Conservation (phyloP, 2,888 invertebrate species). For the Lottia gigantea region DNA sequence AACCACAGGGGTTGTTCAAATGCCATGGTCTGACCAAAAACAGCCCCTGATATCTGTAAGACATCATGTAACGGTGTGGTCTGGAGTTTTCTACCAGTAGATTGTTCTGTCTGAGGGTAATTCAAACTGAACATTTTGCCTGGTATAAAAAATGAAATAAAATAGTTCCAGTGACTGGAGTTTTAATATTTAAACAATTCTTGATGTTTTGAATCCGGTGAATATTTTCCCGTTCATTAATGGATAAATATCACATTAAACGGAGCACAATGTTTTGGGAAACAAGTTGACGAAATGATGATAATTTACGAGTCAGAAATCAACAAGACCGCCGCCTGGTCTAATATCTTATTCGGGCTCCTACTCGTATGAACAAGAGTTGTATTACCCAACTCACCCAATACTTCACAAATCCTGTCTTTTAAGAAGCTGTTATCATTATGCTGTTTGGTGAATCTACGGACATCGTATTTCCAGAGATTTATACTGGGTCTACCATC, state of each 20-base stretch:
- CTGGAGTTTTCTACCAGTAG: slow-evolving; percentile 72
- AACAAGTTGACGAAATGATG: too few relatives aligned
- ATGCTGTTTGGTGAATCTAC: slow-evolving; percentile 80
- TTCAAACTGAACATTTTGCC: slow-evolving; percentile 43
- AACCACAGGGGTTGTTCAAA: slow-evolving; percentile 96
- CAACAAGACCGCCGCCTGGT: too few relatives aligned
- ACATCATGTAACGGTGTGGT: slow-evolving; percentile 96
- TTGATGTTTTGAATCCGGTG: too few relatives aligned
- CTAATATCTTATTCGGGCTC: too few relatives aligned
- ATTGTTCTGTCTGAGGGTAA: slow-evolving; percentile 51
- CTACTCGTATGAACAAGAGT: too few relatives aligned
- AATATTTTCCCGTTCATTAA: too few relatives aligned
- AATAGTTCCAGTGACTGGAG: too few relatives aligned
- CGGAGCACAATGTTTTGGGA: too few relatives aligned
- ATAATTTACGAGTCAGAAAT: too few relatives aligned
- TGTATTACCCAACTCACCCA: slow-evolving; percentile 74
- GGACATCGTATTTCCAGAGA: slow-evolving; percentile 89
- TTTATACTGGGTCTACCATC: slow-evolving; percentile 84
- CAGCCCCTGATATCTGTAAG: slow-evolving; percentile 88
- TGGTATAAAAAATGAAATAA: slow-evolving; percentile 29
- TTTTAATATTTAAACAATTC: too few relatives aligned
- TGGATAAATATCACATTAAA: too few relatives aligned
- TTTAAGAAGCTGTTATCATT: slow-evolving; percentile 92
- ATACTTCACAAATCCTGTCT: slow-evolving; percentile 91
- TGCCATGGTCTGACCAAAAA: slow-evolving; percentile 97